Percentiles rank a stretch among this genome's conserved stretches.
These are phyloP conservation scores for Chrysolina americana DNA, from an alignment of 2,888 invertebrate species.

Conservation along the genomic window DNA sequence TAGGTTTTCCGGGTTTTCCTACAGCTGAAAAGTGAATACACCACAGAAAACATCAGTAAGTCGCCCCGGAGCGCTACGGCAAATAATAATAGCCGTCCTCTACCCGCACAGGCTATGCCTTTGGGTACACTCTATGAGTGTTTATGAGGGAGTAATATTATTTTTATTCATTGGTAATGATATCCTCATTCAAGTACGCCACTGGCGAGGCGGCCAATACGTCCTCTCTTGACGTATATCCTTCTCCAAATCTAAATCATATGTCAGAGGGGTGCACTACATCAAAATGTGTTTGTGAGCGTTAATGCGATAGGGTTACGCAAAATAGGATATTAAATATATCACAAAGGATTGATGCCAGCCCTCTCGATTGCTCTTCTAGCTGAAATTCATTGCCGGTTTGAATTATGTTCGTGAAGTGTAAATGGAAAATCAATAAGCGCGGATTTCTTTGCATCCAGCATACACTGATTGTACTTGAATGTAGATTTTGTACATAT, in stretches of 20 bases:
- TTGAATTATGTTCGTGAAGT: not conserved
- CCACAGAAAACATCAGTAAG: no score
- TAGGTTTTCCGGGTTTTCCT: no score
- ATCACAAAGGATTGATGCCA: conserved; percentile 33
- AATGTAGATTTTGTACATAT: no score
- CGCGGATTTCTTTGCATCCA: not conserved
- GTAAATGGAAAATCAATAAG: not conserved
- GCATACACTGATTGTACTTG: no score
- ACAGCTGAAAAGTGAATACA: no score
- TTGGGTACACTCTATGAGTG: no score
- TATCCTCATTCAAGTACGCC: not conserved
- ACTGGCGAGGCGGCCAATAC: not conserved
- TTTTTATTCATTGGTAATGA: not conserved
- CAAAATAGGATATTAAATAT: conserved; percentile 47
- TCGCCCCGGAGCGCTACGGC: no score
- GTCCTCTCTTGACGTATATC: conserved; percentile 10
- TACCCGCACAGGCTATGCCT: no score
- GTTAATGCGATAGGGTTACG: conserved; percentile 56
- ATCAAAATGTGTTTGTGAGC: conserved; percentile 53
- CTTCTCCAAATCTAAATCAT: conserved; percentile 39
- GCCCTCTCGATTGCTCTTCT: conserved; percentile 31
- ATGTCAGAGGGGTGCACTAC: conserved; percentile 47
- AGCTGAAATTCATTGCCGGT: conserved; percentile 16
- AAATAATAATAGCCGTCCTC: no score
- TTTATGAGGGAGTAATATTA: no score